Base-by-base conservation (phyloP, 2,888 invertebrate species). In the Lepidocyrtinus sp. region DNA sequence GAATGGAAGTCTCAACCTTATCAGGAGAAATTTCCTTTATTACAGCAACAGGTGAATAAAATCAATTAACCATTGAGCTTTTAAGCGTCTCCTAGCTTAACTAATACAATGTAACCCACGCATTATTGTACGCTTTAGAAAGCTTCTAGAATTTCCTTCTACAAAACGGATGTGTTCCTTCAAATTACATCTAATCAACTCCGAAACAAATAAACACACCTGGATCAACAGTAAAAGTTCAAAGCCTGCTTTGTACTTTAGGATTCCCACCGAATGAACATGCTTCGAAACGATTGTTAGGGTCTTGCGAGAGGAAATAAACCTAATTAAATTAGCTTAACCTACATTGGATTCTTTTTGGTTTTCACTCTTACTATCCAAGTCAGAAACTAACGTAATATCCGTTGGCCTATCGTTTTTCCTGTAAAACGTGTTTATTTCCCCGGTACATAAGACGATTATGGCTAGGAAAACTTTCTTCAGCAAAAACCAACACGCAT, bases 1-100 rank as follows among this genome's bases (percentile, higher is more conserved):
- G 86, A 86, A 69, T 86, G 83, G 84, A 71, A 67, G 27, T 61
- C 81, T 9, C 63, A 77, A 45, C 68, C 82, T 9, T 65, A 17
- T 62, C 79, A 63, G 25, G 76, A 74, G 50, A 65, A 68, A 5
- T 69, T 59, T 25, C 72, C 72, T 12, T 55, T 77, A 25, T 62
- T 69, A 21, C 81, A 71, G 70, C 82, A 82, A 80, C 84, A 84
- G 84, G 83, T 83, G 75, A 75, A 17, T 12, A 25, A 3, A 67
- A 64, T 55, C 9, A 46, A 46, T 5, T 9, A 36, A 36, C 5
- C 12, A 36, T 19, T 59, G 3, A 17, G n/a, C 5, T 36, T 36
- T 5, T 36, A 36, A 36, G 12, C 36, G 5, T 36, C 36, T 36
- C 36, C 12, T 36, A 12, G 7, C 36, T 12, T 9, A 9, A 12